Base-by-base conservation (phyloP, 2,797 vertebrate species). In the Catamblyrhynchus diadema region DNA sequence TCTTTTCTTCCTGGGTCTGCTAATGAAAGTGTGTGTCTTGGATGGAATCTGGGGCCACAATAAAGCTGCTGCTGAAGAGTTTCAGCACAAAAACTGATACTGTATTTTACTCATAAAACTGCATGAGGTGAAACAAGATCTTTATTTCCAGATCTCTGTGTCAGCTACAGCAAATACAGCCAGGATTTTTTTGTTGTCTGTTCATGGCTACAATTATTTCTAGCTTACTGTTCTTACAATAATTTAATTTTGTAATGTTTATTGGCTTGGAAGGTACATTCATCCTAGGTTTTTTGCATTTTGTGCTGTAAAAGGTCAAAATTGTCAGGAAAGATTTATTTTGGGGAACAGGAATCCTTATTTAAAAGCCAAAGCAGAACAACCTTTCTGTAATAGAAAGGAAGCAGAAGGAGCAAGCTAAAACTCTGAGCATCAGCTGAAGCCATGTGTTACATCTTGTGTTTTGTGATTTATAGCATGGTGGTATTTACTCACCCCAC, bases 261-360 rank as follows among this genome's bases (percentile, higher is more conserved):
- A 94, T 92, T 95, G 81, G 18, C 50, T 93, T 54, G 24, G 84
- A 96, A 93, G 83, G 73, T 81, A 81, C 79, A 90, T 84, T 87
- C 70, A 69, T 93, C 88, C 81, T 44, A 41, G 17, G 10, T 7
- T 91, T 88, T 93, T 86, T 87, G 28, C 50, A 77, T 96, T 94
- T 93, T 69, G 27, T 85, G 78, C 82, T 88, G 67, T 44, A 92
- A 94, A 96, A 96, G 94, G 94, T 97, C 96, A 96, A 60, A 81
- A 88, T 84, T 95, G 95, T 93, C 94, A 95, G 65, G 54, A 61
- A 93, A 94, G 93, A 95, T 96, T 94, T 93, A 92, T 94, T 91
- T 51, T 0, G 10, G 50, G 47, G 28, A 13, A 79, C 64, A 78
- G 24, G 28, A 78, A 35, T 12, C 39, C 48, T 74, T 82, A n/a